Conservation (phyloP, 2,888 invertebrate genomes). For the Syrphus vitripennis region DNA sequence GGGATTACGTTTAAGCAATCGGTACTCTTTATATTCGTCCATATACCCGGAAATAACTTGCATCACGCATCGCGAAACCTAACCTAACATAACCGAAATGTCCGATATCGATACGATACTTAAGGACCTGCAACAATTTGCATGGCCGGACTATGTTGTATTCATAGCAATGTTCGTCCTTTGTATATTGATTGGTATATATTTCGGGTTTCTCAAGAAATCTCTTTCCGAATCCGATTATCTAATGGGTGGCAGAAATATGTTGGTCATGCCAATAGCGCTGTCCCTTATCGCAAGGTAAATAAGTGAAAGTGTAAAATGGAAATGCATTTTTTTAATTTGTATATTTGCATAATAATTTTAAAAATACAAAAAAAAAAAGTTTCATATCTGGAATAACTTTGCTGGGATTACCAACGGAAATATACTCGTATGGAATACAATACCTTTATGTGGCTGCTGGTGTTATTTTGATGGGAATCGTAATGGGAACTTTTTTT, state of each 20-base stretch:
- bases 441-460: constrained; percentile 87
- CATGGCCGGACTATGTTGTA: constrained; percentile 80
- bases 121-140: constrained; percentile 78
- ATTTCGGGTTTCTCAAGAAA: constrained; percentile 89
- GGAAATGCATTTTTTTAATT: not conserved
- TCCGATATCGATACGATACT: constrained; percentile 78
- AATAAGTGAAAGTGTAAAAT: constrained; percentile 66
- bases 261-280: constrained; percentile 90
- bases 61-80: not conserved
- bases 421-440: constrained; percentile 91
- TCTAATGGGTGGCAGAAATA: constrained; percentile 90
- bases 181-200: constrained; percentile 89
- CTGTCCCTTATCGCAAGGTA: constrained; percentile 92
- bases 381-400: constrained; percentile 91
- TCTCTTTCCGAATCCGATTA: constrained; percentile 86
- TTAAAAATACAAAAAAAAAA: constrained; percentile 71
- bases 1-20: not conserved
- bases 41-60: not conserved
- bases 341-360: not conserved
- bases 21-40: not conserved
- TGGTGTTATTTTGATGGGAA: constrained; percentile 85
- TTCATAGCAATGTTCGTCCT: constrained; percentile 85
- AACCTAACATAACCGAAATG: constrained; percentile 74
- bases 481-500: constrained; percentile 86
- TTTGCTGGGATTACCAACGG: constrained; percentile 89